A percentile compares a stretch with the other conserved stretches of the same genome.
These are phyloP conservation scores for Diarsia rubi DNA, from an alignment of 2,888 invertebrate species.

Conservation along the genomic window DNA sequence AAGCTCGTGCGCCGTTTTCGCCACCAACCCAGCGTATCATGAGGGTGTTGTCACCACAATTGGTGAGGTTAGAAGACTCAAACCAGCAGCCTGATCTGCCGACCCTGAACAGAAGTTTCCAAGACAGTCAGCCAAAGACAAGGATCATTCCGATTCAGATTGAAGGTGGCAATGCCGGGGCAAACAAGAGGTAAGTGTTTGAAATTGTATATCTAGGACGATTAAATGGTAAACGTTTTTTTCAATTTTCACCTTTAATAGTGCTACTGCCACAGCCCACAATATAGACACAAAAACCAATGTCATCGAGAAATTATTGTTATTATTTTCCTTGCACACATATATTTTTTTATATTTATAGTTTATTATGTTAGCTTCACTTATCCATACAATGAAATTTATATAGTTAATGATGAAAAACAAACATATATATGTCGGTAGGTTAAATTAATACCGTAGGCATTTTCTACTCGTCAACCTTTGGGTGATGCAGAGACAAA, in stretches of 20 bases:
- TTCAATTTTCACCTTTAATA: neutral
- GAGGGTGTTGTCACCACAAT: constrained; percentile 88
- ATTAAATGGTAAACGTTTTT: constrained; percentile 31
- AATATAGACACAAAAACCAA: constrained; percentile 7
- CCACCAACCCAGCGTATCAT: constrained; percentile 90
- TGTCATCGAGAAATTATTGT: neutral
- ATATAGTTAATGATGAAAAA: too few species aligned
- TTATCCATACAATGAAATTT: too few species aligned
- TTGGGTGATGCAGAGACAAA: neutral
- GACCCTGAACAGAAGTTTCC: constrained; percentile 81
- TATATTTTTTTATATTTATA: too few species aligned
- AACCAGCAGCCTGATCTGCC: constrained; percentile 83
- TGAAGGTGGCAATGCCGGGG: constrained; percentile 86
- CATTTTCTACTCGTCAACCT: neutral
- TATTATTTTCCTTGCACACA: neutral
- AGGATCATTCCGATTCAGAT: constrained; percentile 92
- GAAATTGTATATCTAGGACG: neutral
- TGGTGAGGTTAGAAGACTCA: constrained; percentile 87
- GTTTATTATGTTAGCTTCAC: too few species aligned
- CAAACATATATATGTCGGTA: too few species aligned
- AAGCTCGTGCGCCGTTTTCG: constrained; percentile 78
- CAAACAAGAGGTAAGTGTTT: constrained; percentile 83
- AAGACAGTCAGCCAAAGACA: constrained; percentile 86
- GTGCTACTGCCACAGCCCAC: constrained; percentile 13
- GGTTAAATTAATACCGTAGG: neutral